Evolutionary conservation across 2,113 vertebrate genomes (phyloP).

Genomic region (Formicarius rufipectus): DNA sequence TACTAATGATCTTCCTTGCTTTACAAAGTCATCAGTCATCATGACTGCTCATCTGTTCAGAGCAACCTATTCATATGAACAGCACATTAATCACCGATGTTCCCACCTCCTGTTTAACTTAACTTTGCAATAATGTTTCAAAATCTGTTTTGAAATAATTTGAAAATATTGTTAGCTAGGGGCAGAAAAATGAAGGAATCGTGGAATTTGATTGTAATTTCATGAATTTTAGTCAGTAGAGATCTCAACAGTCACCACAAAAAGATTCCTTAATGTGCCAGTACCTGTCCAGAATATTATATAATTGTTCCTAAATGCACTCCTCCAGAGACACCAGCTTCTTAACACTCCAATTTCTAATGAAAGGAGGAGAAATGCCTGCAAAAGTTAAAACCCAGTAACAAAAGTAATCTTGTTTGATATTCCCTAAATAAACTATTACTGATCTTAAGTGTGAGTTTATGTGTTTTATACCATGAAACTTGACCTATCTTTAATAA

Average conservation of each 20-base stretch:
- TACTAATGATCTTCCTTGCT: neutral
- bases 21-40: neutral
- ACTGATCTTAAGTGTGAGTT: neutral
- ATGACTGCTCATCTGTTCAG: neutral
- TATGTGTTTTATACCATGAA: neutral
- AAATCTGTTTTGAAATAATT: slow-evolving; percentile 21
- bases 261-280: neutral
- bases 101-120: neutral
- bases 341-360: neutral
- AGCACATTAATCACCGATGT: neutral
- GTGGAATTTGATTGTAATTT: neutral
- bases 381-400: neutral
- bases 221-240: neutral
- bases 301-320: neutral
- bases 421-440: neutral
- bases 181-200: neutral
- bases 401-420: neutral
- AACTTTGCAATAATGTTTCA: neutral
- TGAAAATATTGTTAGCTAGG: neutral
- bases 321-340: neutral
- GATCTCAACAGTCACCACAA: neutral
- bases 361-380: neutral
- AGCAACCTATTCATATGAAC: neutral
- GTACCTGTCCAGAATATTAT: neutral
- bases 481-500: neutral